phyloP scores from a whole-genome alignment of 2,113 vertebrate species.

The Origma solitaria region DNA sequence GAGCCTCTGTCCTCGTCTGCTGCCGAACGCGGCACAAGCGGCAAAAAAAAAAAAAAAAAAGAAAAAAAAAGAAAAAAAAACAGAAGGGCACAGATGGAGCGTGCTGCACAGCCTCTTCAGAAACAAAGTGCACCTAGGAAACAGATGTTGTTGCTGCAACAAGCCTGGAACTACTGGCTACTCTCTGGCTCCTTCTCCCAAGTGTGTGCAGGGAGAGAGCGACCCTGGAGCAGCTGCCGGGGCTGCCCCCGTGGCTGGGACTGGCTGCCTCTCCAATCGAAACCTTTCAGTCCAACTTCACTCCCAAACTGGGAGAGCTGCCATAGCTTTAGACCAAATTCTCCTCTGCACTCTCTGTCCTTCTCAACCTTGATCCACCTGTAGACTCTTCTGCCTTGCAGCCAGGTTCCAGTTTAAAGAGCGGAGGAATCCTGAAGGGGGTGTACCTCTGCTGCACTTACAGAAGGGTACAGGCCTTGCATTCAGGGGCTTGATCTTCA shows the following conservation, averaged over 20 bases:
- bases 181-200: not conserved
- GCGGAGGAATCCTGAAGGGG: not conserved
- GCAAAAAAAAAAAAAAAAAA: not conserved
- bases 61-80: not conserved
- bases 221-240: not conserved
- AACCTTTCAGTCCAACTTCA: not conserved
- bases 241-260: not conserved
- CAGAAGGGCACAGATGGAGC: conserved; percentile 18
- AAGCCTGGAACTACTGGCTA: conserved; percentile 8
- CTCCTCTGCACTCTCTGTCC: not conserved
- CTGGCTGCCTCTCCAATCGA: not conserved
- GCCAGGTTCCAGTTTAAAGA: not conserved
- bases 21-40: not conserved
- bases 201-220: fast-evolving
- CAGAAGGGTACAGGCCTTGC: fast-evolving
- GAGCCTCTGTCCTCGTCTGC: not conserved
- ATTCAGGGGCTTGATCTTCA: not conserved
- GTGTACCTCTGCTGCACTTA: not conserved
- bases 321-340: not conserved
- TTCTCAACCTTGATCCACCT: not conserved
- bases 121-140: conserved; percentile 53
- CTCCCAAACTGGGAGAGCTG: not conserved
- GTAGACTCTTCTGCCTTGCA: not conserved
- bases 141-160: conserved; percentile 55
- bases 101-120: conserved; percentile 37